These are phyloP conservation scores for Marmota flaviventris DNA, from an alignment of 2,113 vertebrate genomes.

Conservation along the genomic window DNA sequence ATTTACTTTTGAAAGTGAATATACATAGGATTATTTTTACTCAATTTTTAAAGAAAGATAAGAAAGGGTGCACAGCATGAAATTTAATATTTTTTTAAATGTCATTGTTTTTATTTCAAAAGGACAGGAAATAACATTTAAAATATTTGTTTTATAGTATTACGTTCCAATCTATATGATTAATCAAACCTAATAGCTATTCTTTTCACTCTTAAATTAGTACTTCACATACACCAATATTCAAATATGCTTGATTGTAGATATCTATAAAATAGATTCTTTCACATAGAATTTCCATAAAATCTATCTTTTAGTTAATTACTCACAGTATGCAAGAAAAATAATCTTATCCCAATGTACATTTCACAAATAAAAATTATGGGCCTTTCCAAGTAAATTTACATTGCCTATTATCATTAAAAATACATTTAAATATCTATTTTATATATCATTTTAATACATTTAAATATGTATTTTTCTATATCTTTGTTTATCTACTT, in stretches of 20 bases:
- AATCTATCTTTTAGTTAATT: background rate
- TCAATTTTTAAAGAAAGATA: background rate
- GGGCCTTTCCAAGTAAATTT: background rate
- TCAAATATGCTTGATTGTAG: background rate
- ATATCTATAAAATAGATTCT: background rate
- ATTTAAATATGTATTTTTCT: background rate
- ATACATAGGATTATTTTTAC: background rate
- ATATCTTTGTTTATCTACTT: background rate
- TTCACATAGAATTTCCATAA: background rate
- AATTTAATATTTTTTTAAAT: background rate
- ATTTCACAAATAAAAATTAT: constrained; percentile 14
- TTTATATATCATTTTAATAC: background rate
- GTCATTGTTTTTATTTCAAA: too few relatives aligned
- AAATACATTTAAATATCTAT: background rate
- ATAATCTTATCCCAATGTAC: background rate
- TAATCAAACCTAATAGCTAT: background rate
- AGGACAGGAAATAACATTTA: too few relatives aligned
- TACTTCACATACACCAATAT: background rate
- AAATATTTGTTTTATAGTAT: background rate
- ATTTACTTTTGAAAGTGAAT: constrained; percentile 67
- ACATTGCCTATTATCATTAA: background rate
- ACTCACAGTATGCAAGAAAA: background rate
- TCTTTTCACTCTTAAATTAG: background rate
- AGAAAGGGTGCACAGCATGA: background rate
- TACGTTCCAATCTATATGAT: background rate